Percentiles rank a stretch among this genome's conserved stretches.
Conservation (phyloP, 2,113 vertebrate species). For the Cyphomyrus plagiostoma region DNA sequence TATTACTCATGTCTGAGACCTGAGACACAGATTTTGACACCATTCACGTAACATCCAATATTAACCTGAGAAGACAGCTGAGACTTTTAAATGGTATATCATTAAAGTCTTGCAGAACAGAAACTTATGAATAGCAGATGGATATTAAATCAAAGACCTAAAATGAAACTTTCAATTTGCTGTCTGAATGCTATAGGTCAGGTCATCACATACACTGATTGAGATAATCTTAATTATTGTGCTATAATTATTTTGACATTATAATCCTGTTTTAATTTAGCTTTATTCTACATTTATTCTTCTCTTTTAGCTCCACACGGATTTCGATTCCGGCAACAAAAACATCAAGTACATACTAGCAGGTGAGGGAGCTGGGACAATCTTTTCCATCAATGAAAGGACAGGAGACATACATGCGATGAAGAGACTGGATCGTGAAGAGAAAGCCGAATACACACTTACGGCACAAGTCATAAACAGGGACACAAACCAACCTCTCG, state of each 20-base stretch:
- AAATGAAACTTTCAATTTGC: neutral
- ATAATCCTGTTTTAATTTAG: neutral
- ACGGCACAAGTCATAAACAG: constrained; percentile 88
- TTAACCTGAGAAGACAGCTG: neutral
- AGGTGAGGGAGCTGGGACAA: constrained; percentile 93
- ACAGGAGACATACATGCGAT: constrained; percentile 98
- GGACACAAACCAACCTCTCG: constrained; percentile 82
- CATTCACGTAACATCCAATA: neutral
- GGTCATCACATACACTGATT: neutral
- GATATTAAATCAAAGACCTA: neutral
- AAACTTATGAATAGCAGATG: neutral
- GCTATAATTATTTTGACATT: neutral
- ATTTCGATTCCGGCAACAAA: constrained; percentile 81
- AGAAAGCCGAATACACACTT: constrained; percentile 94
- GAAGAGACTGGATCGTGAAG: constrained; percentile 94
- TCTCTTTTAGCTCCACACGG: constrained; percentile 83
- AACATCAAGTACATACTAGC: constrained; percentile 92
- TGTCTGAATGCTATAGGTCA: neutral
- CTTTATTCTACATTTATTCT: neutral
- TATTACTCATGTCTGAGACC: neutral
- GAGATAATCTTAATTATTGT: neutral
- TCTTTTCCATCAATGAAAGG: constrained; percentile 94
- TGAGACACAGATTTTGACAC: neutral
- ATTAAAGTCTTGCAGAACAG: neutral
- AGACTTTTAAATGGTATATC: neutral